These are phyloP conservation scores for Distichodus sexfasciatus DNA, from an alignment of 2,797 vertebrate genomes.

Conservation along the genomic window DNA sequence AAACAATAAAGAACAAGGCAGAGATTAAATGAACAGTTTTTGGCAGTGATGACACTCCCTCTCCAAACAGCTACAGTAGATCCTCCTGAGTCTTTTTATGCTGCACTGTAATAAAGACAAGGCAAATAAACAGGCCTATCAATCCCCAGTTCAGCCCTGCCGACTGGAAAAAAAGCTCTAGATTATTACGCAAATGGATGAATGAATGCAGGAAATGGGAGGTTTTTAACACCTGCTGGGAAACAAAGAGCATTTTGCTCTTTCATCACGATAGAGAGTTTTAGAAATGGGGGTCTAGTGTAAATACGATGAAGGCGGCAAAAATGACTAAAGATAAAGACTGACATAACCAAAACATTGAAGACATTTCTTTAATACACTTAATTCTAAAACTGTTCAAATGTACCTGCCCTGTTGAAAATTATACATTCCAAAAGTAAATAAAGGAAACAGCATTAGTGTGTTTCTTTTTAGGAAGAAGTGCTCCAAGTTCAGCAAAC, in stretches of 20 bases:
- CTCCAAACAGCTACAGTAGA: slow-evolving; percentile 36
- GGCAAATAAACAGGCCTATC: slow-evolving; percentile 14
- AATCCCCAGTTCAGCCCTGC: slow-evolving; percentile 17
- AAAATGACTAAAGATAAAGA: background rate
- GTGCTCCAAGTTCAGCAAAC: background rate
- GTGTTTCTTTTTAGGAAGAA: background rate
- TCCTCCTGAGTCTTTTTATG: slow-evolving; percentile 27
- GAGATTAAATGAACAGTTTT: slow-evolving; percentile 25
- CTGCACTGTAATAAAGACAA: slow-evolving; percentile 30
- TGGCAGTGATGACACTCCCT: slow-evolving; percentile 40
- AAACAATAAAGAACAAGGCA: slow-evolving; percentile 20
- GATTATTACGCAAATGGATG: slow-evolving; percentile 40
- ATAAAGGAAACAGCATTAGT: slow-evolving; percentile 12
- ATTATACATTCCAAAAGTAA: slow-evolving; percentile 21
- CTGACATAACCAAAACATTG: background rate
- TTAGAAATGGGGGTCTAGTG: slow-evolving; percentile 11
- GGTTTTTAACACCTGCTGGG: slow-evolving; percentile 30
- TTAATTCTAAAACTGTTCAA: background rate
- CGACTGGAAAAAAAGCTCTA: slow-evolving; percentile 1
- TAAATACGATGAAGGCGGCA: background rate
- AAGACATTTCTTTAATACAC: background rate
- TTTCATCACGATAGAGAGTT: too few relatives aligned
- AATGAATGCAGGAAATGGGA: slow-evolving; percentile 13
- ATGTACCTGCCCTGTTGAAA: slow-evolving; percentile 15
- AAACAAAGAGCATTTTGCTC: slow-evolving; percentile 17